Conservation (phyloP, 1,140 invertebrate species). For the Zaprionus lachaisei region DNA sequence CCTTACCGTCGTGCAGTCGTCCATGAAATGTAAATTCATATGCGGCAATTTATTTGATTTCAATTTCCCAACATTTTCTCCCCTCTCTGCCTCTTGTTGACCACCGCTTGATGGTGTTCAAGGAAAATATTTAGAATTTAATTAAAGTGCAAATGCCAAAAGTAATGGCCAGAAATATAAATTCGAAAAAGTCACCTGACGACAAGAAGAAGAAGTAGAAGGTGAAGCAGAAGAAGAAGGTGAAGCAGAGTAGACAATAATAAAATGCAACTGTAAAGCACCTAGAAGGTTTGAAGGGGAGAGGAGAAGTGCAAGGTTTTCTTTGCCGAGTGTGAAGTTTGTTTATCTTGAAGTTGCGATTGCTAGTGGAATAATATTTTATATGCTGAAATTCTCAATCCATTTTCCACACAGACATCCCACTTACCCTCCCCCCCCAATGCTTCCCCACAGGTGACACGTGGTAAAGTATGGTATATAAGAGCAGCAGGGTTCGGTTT, state of each 20-base stretch:
- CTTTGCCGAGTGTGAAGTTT: conserved; percentile 31
- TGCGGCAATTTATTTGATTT: conserved; percentile 49
- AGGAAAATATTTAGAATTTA: conserved; percentile 77
- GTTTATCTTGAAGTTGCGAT: conserved; percentile 40
- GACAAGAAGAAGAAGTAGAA: conserved; percentile 3
- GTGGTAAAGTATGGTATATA: conserved; percentile 12
- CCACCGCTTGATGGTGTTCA: conserved; percentile 13
- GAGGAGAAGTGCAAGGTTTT: not conserved
- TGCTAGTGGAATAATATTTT: conserved; percentile 46
- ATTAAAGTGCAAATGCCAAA: conserved; percentile 72
- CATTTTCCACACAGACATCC: not conserved
- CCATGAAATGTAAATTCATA: conserved; percentile 49
- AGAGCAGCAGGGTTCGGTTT: conserved; percentile 18
- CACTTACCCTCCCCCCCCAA: not conserved
- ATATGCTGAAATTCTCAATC: conserved; percentile 26
- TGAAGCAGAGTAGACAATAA: conserved; percentile 8
- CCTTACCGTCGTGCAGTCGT: conserved; percentile 20
- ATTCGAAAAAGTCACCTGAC: conserved; percentile 10
- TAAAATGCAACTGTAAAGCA: conserved; percentile 2
- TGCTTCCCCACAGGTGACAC: not conserved
- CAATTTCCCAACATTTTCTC: conserved; percentile 27
- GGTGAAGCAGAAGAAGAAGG: not conserved
- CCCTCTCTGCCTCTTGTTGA: not conserved
- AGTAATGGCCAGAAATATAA: conserved; percentile 47
- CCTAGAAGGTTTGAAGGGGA: not conserved